phyloP scores from a whole-genome alignment of 1,140 invertebrate genomes.

The Macrobrachium rosenbergii region DNA sequence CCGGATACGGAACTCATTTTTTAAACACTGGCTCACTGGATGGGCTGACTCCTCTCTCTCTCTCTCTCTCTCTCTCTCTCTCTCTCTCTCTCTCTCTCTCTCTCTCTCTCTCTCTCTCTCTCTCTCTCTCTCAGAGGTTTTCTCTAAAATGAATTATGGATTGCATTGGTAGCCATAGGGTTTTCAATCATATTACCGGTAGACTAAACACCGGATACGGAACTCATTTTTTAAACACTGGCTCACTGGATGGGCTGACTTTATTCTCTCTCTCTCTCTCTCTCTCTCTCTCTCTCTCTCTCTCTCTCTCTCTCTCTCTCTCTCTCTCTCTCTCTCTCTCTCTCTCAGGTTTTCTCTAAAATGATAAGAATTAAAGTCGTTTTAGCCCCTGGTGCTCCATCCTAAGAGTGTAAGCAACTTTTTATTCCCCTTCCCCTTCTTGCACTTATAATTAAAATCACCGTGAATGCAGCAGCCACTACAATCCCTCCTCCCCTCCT shows the following conservation, averaged over 20 bases:
- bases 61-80: constrained; percentile 23
- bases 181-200: not conserved
- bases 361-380: not conserved
- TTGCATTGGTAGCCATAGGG: no score
- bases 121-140: no score
- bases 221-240: constrained; percentile 11
- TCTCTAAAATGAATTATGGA: no score
- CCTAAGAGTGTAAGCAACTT: no score
- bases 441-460: no score
- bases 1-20: not conserved
- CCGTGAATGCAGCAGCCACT: no score
- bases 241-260: not conserved
- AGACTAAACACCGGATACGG: not conserved
- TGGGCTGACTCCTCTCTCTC: constrained; percentile 3
- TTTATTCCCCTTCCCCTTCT: no score
- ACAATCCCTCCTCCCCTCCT: no score
- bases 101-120: constrained; percentile 34
- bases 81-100: constrained; percentile 32
- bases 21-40: not conserved
- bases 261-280: constrained; percentile 8
- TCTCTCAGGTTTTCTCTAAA: not conserved
- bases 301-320: no score
- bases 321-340: no score
- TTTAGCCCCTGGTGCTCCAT: no score
- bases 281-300: not conserved